Percentiles rank a stretch among this genome's conserved stretches.
Evolutionary conservation across 2,797 vertebrate species (phyloP).

Genomic region (Enteromius radiatus): DNA sequence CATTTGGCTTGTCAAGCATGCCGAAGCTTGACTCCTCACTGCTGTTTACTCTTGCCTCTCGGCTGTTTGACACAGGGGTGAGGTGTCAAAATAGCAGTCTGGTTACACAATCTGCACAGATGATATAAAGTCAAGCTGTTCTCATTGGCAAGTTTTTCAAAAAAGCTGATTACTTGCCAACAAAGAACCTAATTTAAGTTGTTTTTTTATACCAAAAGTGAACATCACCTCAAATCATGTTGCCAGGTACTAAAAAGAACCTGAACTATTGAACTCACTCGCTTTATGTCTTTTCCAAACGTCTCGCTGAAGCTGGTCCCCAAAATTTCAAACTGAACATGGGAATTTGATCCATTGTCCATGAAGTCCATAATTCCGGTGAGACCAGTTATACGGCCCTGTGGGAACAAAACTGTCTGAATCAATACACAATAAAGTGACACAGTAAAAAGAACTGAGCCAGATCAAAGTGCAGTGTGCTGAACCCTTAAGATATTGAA

Average conservation of each 20-base stretch:
- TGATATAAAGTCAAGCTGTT: neutral
- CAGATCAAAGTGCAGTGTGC: slow-evolving; percentile 13
- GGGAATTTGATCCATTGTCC: slow-evolving; percentile 91
- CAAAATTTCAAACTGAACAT: slow-evolving; percentile 95
- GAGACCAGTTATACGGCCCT: slow-evolving; percentile 91
- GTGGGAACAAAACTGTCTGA: slow-evolving; percentile 16
- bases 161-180: slow-evolving; percentile 4
- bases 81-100: slow-evolving; percentile 3
- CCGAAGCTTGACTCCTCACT: neutral
- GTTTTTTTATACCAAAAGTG: slow-evolving; percentile 7
- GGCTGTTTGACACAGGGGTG: neutral
- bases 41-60: neutral
- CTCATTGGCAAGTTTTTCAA: neutral
- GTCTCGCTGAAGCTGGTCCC: slow-evolving; percentile 98
- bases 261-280: slow-evolving; percentile 78
- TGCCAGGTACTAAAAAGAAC: neutral
- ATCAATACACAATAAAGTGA: slow-evolving; percentile 22
- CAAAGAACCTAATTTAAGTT: slow-evolving; percentile 18
- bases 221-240: neutral
- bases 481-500: neutral
- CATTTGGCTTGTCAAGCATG: neutral
- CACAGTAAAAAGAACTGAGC: slow-evolving; percentile 29
- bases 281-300: slow-evolving; percentile 95
- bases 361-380: slow-evolving; percentile 96
- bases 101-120: slow-evolving; percentile 8